Percentiles rank a stretch among this genome's conserved stretches.
phyloP scores from a whole-genome alignment of 1,140 invertebrate species.

The Zaprionus ornatus region DNA sequence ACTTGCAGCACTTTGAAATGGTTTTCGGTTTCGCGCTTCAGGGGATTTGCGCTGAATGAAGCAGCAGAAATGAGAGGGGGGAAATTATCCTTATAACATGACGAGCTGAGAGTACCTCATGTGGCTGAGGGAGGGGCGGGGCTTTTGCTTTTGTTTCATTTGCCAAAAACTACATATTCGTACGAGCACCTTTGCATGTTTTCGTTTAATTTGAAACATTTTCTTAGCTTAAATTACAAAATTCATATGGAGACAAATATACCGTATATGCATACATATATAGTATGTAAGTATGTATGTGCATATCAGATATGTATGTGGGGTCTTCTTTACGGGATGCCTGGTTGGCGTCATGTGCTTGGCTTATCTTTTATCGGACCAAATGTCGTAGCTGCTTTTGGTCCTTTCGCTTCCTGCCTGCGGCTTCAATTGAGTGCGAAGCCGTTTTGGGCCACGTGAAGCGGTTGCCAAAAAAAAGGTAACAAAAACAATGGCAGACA shows the following conservation, averaged over 20 bases:
- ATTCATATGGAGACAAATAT: conserved; percentile 34
- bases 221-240: conserved; percentile 76
- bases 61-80: not conserved
- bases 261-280: conserved; percentile 1
- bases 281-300: not conserved
- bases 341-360: conserved; percentile 11
- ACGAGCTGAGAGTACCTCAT: conserved; percentile 9
- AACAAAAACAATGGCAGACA: conserved; percentile 33
- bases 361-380: conserved; percentile 44
- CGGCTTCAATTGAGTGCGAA: conserved; percentile 61
- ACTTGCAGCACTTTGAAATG: conserved; percentile 5
- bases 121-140: not conserved
- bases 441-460: conserved; percentile 38
- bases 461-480: conserved; percentile 21
- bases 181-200: conserved; percentile 50
- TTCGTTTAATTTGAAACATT: conserved; percentile 82
- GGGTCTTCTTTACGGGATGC: conserved; percentile 1
- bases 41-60: not conserved
- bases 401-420: conserved; percentile 34
- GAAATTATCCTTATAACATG: conserved; percentile 25
- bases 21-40: conserved; percentile 1
- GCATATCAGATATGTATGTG: not conserved
- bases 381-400: conserved; percentile 41
- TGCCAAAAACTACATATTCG: conserved; percentile 68
- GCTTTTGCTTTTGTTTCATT: conserved; percentile 75